These are phyloP conservation scores for Tipula vernalis DNA, from an alignment of 2,888 invertebrate species.

Conservation along the genomic window DNA sequence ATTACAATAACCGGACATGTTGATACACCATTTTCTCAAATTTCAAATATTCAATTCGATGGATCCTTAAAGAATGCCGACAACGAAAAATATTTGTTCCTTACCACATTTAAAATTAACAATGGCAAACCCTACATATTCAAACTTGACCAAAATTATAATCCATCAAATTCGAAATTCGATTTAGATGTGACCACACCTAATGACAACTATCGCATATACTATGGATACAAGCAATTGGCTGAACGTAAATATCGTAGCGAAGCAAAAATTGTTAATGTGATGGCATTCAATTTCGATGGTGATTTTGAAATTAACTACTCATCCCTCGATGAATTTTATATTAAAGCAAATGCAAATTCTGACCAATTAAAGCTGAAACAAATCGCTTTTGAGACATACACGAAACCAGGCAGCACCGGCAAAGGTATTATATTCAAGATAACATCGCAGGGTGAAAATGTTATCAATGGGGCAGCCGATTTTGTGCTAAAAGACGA, in stretches of 20 bases:
- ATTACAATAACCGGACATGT: neutral
- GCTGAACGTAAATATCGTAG: constrained; percentile 46
- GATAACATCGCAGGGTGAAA: constrained; percentile 46
- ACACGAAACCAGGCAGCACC: constrained; percentile 45
- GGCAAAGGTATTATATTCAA: constrained; percentile 50
- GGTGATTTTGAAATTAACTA: constrained; percentile 42
- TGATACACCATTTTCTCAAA: neutral
- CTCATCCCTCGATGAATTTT: constrained; percentile 50
- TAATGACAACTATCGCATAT: neutral
- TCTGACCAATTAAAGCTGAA: constrained; percentile 51
- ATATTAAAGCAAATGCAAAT: constrained; percentile 46
- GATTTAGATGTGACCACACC: neutral
- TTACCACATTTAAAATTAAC: neutral
- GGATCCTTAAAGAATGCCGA: neutral
- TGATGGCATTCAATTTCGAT: constrained; percentile 42
- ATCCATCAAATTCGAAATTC: neutral
- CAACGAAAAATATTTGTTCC: neutral
- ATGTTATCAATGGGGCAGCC: constrained; percentile 56
- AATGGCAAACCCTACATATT: neutral
- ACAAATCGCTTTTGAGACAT: constrained; percentile 49
- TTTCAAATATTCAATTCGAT: neutral
- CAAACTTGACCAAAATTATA: neutral
- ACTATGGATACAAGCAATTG: constrained; percentile 20
- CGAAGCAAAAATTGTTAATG: constrained; percentile 41
- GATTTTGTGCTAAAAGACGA: constrained; percentile 58